Conservation (phyloP, 2,113 vertebrate genomes). For the Oplegnathus fasciatus region DNA sequence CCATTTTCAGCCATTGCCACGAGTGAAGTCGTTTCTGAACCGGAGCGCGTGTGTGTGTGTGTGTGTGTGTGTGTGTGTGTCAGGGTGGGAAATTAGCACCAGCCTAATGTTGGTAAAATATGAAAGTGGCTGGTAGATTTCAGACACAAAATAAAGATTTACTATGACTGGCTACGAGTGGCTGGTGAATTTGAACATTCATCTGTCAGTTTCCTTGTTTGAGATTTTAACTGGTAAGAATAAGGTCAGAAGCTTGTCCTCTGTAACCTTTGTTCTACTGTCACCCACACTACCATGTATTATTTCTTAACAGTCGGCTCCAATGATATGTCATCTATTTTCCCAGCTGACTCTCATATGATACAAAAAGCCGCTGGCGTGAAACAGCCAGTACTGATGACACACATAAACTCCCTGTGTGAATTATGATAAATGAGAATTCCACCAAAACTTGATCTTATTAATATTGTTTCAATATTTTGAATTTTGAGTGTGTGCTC, state of each 20-base stretch:
- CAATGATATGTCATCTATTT: not conserved
- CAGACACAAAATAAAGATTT: no score
- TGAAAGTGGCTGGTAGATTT: no score
- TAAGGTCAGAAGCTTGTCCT: not conserved
- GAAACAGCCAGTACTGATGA: constrained; percentile 9
- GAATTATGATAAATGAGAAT: constrained; percentile 13
- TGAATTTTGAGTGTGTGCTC: constrained; percentile 7
- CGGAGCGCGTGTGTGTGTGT: no score
- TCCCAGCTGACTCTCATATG: constrained; percentile 66
- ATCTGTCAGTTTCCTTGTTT: not conserved
- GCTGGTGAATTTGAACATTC: no score
- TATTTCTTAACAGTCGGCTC: constrained; percentile 15
- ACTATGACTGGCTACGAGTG: no score
- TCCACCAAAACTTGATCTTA: not conserved
- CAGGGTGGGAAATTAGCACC: no score
- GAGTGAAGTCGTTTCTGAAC: no score
- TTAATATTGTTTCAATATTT: constrained; percentile 25
- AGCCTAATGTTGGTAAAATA: no score
- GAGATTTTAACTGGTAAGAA: not conserved
- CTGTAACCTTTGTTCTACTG: not conserved
- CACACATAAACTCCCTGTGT: not conserved
- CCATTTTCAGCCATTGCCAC: no score
- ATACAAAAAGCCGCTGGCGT: constrained; percentile 24
- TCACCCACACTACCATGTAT: not conserved
- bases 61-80: no score